Evolutionary conservation across 2,888 invertebrate species (phyloP).

Genomic region (Euspilapteryx auroguttella): DNA sequence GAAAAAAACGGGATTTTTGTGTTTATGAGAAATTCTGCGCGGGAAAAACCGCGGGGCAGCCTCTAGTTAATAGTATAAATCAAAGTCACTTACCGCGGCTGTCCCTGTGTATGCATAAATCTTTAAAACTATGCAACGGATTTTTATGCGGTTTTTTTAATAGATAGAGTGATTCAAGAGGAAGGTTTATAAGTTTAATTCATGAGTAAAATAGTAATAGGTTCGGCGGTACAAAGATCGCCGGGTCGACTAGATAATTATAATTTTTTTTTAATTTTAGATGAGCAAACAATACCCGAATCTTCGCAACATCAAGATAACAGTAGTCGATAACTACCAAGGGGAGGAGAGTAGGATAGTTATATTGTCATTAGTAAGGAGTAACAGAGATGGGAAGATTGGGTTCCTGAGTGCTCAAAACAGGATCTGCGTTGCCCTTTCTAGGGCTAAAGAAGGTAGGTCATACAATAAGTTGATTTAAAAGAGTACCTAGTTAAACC

Average conservation of each 20-base stretch:
- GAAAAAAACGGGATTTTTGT: too few relatives aligned
- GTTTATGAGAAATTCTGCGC: too few relatives aligned
- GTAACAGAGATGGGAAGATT: slow-evolving; percentile 66
- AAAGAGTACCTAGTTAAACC: too few relatives aligned
- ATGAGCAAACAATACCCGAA: slow-evolving; percentile 22
- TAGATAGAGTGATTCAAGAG: too few relatives aligned
- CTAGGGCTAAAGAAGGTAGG: slow-evolving; percentile 63
- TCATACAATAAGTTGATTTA: background rate
- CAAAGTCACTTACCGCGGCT: too few relatives aligned
- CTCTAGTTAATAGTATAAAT: too few relatives aligned
- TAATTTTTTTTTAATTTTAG: slow-evolving; percentile 14
- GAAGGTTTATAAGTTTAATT: too few relatives aligned
- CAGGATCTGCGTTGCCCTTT: slow-evolving; percentile 77
- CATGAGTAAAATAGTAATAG: background rate
- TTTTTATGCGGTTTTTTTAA: too few relatives aligned
- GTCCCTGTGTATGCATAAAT: too few relatives aligned
- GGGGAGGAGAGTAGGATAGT: slow-evolving; percentile 81
- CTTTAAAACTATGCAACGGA: too few relatives aligned
- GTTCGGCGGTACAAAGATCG: background rate
- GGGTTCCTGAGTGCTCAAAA: slow-evolving; percentile 73
- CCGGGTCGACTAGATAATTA: background rate
- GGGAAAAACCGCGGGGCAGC: too few relatives aligned
- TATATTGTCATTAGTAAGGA: slow-evolving; percentile 77
- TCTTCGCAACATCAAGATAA: slow-evolving; percentile 58
- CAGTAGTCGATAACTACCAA: slow-evolving; percentile 79